Evolutionary conservation across 2,797 vertebrate species (phyloP), one percentile per base, ranked within the genome.

Genomic region (Eremophila alpestris): DNA sequence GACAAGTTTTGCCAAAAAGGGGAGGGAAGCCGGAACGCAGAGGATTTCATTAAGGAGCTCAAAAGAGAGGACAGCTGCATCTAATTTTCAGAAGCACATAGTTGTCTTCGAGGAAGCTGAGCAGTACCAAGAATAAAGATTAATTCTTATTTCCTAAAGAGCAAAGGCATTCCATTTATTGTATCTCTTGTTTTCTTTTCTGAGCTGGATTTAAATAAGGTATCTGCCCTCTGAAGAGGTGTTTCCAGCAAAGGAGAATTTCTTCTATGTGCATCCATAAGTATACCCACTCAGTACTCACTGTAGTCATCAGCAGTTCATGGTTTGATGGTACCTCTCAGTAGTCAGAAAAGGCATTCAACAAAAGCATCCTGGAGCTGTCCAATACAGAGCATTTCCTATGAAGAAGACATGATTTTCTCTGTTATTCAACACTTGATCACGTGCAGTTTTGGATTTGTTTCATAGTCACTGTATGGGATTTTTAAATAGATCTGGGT

Each of bases 41-140:
- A 85, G 60, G 78, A 92, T 92, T 92, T 94, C 40, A 34, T 73
- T 86, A 84, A 88, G 45, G 49, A 83, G 29, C 78, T 83, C 64
- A 18, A 52, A 87, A 85, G 43, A 60, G 69, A 75, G 51, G 84
- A 92, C 91, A 96, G 82, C 95, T 96, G 95, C 69, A 83, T 65
- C 48, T 81, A 89, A 90, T 96, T 96, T 96, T 94, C 87, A 93
- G 94, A 91, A 95, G 92, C 87, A 43, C 73, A 45, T 75, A 93
- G 34, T 55, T 92, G 76, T 94, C 65, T 88, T 83, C 1, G 5
- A 94, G 92, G 67, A 94, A 88, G 76, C 62, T 65, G 70, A 36
- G 48, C 63, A 54, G 26, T 88, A 90, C 54, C 41, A 79, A 71
- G 76, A 69, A 89, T 74, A 87, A 86, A 85, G n/a, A 58, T 48